These are phyloP conservation scores for Diploscapter pachys DNA, from an alignment of 1,140 invertebrate species.

Conservation along the genomic window DNA sequence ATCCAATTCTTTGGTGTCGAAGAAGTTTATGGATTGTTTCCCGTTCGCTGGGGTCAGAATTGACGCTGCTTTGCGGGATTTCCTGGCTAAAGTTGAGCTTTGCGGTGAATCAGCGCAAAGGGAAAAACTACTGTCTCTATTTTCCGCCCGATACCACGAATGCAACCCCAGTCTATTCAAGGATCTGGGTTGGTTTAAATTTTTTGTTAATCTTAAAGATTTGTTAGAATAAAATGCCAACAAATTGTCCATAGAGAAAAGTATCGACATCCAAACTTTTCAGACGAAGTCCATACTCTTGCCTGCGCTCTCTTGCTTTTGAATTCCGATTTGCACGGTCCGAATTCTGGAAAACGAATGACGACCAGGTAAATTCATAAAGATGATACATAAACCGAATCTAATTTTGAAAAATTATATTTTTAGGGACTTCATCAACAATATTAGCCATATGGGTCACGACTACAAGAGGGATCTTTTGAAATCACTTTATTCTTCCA, in stretches of 20 bases:
- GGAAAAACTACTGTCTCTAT: constrained; percentile 90
- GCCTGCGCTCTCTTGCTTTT: constrained; percentile 98
- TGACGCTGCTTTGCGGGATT: constrained; percentile 85
- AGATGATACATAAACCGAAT: no score
- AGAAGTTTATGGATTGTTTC: constrained; percentile 94
- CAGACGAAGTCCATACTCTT: constrained; percentile 94
- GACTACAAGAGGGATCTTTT: no score
- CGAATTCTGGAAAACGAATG: constrained; percentile 78
- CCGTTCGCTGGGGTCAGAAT: constrained; percentile 80
- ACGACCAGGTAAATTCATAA: constrained; percentile 63
- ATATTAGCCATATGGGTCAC: no score
- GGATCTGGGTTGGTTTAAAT: constrained; percentile 73
- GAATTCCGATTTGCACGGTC: constrained; percentile 92
- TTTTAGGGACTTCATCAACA: constrained; percentile 51
- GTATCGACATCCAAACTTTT: constrained; percentile 23
- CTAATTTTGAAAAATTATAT: no score
- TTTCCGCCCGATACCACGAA: constrained; percentile 88
- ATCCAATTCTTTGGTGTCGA: constrained; percentile 86
- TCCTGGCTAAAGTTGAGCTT: constrained; percentile 79
- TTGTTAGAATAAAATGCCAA: no score
- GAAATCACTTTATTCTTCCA: no score
- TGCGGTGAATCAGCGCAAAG: constrained; percentile 94
- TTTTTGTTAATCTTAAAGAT: neutral
- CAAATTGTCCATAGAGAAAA: no score
- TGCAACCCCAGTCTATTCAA: constrained; percentile 90